Evolutionary conservation across 1,140 invertebrate species (phyloP).

Genomic region (Ptiloglossa arizonensis): DNA sequence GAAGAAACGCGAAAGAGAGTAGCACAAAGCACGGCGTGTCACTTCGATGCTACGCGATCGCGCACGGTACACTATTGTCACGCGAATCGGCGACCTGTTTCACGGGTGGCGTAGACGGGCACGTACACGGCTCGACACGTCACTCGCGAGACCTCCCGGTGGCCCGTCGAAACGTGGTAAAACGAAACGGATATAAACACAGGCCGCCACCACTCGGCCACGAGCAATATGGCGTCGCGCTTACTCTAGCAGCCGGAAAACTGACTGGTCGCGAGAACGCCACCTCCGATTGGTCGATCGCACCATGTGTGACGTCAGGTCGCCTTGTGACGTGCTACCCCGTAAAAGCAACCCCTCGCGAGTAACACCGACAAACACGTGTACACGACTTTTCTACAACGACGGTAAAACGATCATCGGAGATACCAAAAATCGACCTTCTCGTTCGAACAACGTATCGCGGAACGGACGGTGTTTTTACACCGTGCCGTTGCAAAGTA

Average conservation of each 20-base stretch:
- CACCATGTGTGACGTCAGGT: constrained; percentile 56
- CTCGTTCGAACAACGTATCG: too few relatives aligned
- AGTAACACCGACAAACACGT: constrained; percentile 3
- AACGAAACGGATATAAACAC: constrained; percentile 75
- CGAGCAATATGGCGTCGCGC: constrained; percentile 77
- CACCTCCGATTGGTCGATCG: constrained; percentile 74
- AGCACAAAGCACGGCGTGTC: constrained; percentile 32
- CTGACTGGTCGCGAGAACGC: constrained; percentile 64
- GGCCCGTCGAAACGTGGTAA: constrained; percentile 64
- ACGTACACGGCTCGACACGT: constrained; percentile 51
- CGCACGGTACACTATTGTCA: constrained; percentile 67
- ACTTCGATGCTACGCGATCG: constrained; percentile 53
- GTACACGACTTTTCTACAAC: neutral
- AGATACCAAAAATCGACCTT: too few relatives aligned
- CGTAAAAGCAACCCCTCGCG: constrained; percentile 57
- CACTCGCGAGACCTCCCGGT: constrained; percentile 62
- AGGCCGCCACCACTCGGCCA: constrained; percentile 67
- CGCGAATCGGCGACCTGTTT: constrained; percentile 48
- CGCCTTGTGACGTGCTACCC: constrained; percentile 62
- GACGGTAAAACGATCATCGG: neutral
- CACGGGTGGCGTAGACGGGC: constrained; percentile 43
- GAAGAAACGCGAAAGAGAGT: constrained; percentile 21
- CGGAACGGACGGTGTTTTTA: fast-evolving
- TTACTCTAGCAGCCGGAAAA: constrained; percentile 75
- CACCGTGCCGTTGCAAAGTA: too few relatives aligned